Percentiles rank a stretch among this genome's conserved stretches.
Conservation (phyloP, 2,888 invertebrate genomes). For the Tetrapedia diversipes region DNA sequence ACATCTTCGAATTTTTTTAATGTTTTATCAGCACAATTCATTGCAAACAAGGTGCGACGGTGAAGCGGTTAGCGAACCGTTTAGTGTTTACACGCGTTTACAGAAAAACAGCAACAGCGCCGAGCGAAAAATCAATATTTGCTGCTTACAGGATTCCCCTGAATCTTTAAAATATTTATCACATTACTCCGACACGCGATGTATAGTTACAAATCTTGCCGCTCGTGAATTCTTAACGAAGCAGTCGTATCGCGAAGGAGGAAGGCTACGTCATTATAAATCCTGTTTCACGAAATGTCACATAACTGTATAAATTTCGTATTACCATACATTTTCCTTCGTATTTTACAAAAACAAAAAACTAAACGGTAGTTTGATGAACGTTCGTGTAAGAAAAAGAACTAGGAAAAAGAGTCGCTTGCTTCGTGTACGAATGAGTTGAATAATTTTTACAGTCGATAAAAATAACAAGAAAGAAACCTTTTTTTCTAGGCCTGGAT, state of each 20-base stretch:
- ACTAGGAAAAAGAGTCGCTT: not conserved
- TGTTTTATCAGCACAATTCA: too few relatives aligned
- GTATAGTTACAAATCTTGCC: slow-evolving; percentile 20
- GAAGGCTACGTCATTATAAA: slow-evolving; percentile 4
- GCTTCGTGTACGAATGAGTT: not conserved
- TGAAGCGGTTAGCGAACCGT: too few relatives aligned
- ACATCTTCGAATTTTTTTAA: too few relatives aligned
- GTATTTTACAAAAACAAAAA: too few relatives aligned
- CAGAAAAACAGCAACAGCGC: not conserved
- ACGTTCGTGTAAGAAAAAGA: not conserved
- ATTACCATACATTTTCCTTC: too few relatives aligned
- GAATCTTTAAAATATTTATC: slow-evolving; percentile 52
- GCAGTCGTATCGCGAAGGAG: not conserved
- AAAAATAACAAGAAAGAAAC: too few relatives aligned
- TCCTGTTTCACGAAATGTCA: not conserved
- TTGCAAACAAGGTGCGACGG: not conserved
- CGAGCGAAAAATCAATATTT: slow-evolving; percentile 31
- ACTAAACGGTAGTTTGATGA: too few relatives aligned
- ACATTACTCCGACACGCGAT: slow-evolving; percentile 28
- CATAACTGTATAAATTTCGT: too few relatives aligned
- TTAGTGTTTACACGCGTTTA: not conserved
- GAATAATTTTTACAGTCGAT: not conserved
- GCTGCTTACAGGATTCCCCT: slow-evolving; percentile 8
- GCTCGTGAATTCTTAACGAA: slow-evolving; percentile 38
- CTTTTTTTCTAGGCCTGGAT: slow-evolving; percentile 86